Percentiles rank a stretch among this genome's conserved stretches.
phyloP scores from a whole-genome alignment of 1,140 invertebrate genomes.

The Teleogryllus occipitalis region DNA sequence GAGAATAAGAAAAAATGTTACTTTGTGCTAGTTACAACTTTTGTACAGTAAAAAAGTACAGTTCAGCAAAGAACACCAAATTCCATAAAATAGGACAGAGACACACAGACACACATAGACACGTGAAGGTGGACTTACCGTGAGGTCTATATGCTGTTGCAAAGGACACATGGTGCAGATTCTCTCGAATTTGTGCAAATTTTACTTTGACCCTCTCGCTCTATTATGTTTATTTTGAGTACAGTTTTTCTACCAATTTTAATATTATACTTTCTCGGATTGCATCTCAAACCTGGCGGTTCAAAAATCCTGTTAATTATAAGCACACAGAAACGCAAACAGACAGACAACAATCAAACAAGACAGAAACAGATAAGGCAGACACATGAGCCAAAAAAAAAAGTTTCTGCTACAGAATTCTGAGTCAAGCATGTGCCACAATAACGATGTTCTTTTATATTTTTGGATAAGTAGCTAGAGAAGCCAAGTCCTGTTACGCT shows the following conservation, averaged over 20 bases:
- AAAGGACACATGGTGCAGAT: background rate
- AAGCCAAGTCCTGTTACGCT: conserved; percentile 3
- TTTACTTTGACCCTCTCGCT: background rate
- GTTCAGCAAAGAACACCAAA: background rate
- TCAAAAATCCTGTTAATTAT: conserved; percentile 2
- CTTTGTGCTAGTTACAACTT: no score
- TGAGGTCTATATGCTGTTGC: background rate
- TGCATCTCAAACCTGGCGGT: conserved; percentile 3
- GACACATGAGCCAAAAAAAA: background rate
- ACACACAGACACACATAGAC: background rate
- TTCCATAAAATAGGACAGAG: background rate
- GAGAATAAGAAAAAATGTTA: no score
- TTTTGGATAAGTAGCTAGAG: background rate
- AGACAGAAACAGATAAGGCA: conserved; percentile 4
- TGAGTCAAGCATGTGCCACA: conserved; percentile 3
- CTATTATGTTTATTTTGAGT: background rate
- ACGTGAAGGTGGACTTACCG: background rate
- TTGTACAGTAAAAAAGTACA: no score
- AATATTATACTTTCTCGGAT: background rate
- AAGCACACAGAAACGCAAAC: conserved; percentile 1
- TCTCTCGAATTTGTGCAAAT: background rate
- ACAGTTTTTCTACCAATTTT: background rate
- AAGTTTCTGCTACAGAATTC: background rate
- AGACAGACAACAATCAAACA: background rate
- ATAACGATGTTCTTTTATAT: background rate